Conservation (phyloP, 2,888 invertebrate species). For the Cheilosia vernalis region DNA sequence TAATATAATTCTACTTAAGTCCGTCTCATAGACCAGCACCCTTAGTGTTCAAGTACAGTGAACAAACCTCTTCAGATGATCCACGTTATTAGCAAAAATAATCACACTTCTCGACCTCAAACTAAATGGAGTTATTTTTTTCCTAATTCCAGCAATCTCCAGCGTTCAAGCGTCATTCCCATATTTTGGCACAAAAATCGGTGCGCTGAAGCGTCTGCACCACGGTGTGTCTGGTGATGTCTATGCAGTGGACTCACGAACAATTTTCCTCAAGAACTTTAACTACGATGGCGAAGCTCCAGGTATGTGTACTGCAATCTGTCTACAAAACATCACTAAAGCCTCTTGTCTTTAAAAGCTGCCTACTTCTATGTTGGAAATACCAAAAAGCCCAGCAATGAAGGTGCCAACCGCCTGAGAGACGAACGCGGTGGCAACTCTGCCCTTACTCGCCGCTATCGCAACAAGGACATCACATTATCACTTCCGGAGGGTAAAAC, state of each 20-base stretch:
- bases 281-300: conserved; percentile 96
- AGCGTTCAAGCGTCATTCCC: conserved; percentile 82
- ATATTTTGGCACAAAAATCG: conserved; percentile 91
- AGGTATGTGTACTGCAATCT: conserved; percentile 84
- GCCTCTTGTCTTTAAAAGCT: conserved; percentile 84
- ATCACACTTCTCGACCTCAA: no score
- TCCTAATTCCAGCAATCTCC: conserved; percentile 63
- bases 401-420: conserved; percentile 88
- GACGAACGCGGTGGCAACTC: conserved; percentile 93
- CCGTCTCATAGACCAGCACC: no score
- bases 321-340: not conserved
- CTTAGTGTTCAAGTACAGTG: no score
- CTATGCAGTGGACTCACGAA: conserved; percentile 94
- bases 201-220: conserved; percentile 90
- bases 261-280: conserved; percentile 93
- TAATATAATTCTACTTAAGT: no score
- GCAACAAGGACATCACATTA: conserved; percentile 91
- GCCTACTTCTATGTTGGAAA: conserved; percentile 95
- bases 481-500: conserved; percentile 94
- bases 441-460: conserved; percentile 89
- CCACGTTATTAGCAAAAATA: no score
- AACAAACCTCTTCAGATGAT: no score
- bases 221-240: conserved; percentile 94
- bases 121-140: no score
- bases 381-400: conserved; percentile 87